A percentile compares a stretch with the other conserved stretches of the same genome.
phyloP scores from a whole-genome alignment of 2,113 vertebrate species.

The Pagrus major region DNA sequence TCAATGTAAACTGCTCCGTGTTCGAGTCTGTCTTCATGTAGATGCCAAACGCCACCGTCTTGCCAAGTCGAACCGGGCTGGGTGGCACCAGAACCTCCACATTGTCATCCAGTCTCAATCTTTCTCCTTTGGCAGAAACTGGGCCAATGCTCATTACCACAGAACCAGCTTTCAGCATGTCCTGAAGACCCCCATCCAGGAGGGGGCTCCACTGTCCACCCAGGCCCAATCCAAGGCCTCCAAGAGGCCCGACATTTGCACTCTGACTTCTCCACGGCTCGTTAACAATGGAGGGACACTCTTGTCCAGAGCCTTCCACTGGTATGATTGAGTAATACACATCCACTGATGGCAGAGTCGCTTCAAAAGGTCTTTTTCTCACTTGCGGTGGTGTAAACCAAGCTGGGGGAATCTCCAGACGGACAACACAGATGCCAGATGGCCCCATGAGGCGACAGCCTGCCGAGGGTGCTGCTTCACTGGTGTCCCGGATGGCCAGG shows the following conservation, averaged over 20 bases:
- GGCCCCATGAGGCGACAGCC: slow-evolving; percentile 90
- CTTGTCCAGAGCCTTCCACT: slow-evolving; percentile 80
- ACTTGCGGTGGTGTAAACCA: slow-evolving; percentile 90
- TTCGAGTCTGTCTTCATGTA: slow-evolving; percentile 86
- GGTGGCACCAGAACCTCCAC: slow-evolving; percentile 88
- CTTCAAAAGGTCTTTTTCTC: slow-evolving; percentile 81
- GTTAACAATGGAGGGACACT: slow-evolving; percentile 86
- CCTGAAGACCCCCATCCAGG: slow-evolving; percentile 74
- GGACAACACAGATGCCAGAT: slow-evolving; percentile 92
- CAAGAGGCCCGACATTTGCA: slow-evolving; percentile 75
- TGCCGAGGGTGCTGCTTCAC: slow-evolving; percentile 87
- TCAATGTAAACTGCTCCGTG: slow-evolving; percentile 90
- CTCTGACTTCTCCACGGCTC: slow-evolving; percentile 83
- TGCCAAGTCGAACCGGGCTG: slow-evolving; percentile 90
- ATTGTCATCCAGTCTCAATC: slow-evolving; percentile 88
- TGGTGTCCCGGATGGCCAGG: slow-evolving; percentile 88
- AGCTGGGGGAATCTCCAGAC: slow-evolving; percentile 89
- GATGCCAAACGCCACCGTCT: slow-evolving; percentile 88
- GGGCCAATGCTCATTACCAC: slow-evolving; percentile 87
- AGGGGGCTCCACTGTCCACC: slow-evolving; percentile 78
- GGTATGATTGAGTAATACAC: slow-evolving; percentile 90
- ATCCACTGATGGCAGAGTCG: slow-evolving; percentile 84
- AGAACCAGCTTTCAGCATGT: slow-evolving; percentile 88
- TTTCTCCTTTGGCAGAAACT: slow-evolving; percentile 82
- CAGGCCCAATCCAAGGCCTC: slow-evolving; percentile 60